A percentile compares a stretch with the other conserved stretches of the same genome.
Evolutionary conservation across 2,113 vertebrate species (phyloP).

Genomic region (Guaruba guarouba): DNA sequence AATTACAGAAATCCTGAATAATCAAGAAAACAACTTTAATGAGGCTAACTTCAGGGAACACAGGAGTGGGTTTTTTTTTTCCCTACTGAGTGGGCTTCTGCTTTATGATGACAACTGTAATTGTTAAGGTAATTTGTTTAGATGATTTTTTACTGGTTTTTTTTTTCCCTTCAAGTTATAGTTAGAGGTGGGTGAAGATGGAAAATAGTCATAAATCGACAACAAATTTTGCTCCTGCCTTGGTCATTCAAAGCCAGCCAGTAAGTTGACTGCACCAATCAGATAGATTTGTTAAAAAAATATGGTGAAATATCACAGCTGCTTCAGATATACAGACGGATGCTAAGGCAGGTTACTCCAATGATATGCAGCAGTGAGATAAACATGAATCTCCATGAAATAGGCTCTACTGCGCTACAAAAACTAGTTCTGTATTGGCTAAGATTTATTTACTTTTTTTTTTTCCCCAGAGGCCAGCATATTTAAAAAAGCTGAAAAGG

Average conservation of each 20-base stretch:
- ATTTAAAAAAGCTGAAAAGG: background rate
- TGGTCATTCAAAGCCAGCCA: background rate
- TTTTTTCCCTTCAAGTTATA: background rate
- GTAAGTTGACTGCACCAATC: background rate
- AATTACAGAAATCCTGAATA: conserved; percentile 17
- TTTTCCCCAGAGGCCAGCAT: background rate
- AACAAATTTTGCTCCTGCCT: background rate
- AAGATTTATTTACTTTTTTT: background rate
- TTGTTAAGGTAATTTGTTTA: background rate
- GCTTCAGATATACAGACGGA: background rate
- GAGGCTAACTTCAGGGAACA: background rate
- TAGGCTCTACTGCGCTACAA: background rate
- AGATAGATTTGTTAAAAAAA: background rate
- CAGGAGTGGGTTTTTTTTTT: background rate
- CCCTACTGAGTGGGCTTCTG: background rate
- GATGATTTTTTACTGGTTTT: background rate
- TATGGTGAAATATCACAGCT: background rate
- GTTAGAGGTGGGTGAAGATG: background rate
- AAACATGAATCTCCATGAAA: background rate
- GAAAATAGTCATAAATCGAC: background rate
- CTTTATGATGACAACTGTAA: background rate
- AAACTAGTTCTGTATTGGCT: background rate
- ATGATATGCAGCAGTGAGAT: background rate
- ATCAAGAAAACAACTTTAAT: conserved; percentile 39
- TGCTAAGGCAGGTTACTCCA: background rate